Percentiles rank a stretch among this genome's conserved stretches.
Evolutionary conservation across 2,888 invertebrate species (phyloP).

Genomic region (Andrena bucephala): DNA sequence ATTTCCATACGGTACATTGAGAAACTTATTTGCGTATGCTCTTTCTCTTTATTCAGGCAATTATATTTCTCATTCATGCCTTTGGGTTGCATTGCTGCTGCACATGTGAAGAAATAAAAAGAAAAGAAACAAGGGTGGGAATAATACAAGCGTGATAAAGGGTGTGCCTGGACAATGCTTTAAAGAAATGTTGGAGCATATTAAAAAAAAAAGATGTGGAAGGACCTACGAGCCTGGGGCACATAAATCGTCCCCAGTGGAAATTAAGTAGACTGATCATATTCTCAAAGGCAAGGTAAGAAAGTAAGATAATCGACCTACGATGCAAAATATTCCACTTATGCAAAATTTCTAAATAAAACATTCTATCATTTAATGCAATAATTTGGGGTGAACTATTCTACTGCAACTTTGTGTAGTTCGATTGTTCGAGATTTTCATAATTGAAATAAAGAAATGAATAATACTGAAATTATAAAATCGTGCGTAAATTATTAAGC

Average conservation of each 20-base stretch:
- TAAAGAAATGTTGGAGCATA: conserved; percentile 8
- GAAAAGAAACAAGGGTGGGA: neutral
- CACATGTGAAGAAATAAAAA: neutral
- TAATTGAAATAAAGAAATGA: neutral
- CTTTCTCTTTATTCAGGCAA: too few species aligned
- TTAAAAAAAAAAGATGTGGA: neutral
- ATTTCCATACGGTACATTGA: too few species aligned
- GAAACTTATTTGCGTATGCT: too few species aligned
- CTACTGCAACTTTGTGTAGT: neutral
- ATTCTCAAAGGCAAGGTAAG: conserved; percentile 43
- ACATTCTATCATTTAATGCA: neutral
- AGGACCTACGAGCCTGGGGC: neutral
- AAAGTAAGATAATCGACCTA: conserved; percentile 1
- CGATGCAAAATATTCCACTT: neutral
- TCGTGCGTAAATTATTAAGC: neutral
- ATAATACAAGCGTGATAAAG: neutral
- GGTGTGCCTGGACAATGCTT: conserved; percentile 1
- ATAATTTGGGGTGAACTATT: neutral
- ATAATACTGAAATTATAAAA: neutral
- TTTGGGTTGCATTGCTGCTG: neutral
- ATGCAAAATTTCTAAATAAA: neutral
- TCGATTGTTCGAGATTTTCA: neutral
- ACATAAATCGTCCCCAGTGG: conserved; percentile 64
- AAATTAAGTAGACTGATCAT: conserved; percentile 69
- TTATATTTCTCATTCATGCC: too few species aligned